Evolutionary conservation across 2,797 vertebrate genomes (phyloP).

Genomic region (Mastacembelus armatus): DNA sequence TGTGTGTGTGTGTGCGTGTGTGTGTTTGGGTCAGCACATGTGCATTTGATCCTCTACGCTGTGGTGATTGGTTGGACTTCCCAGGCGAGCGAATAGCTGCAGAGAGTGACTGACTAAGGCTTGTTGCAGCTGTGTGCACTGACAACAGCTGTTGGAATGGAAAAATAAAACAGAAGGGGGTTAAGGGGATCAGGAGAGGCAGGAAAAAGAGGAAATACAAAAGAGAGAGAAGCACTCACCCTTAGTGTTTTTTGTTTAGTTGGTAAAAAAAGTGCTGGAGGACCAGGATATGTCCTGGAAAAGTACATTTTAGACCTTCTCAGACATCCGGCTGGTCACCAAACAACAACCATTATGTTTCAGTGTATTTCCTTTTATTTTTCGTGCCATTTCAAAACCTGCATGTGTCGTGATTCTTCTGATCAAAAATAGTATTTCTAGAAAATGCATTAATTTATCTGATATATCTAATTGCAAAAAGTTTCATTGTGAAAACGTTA

Average conservation of each 20-base stretch:
- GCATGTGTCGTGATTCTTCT: too few relatives aligned
- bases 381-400: neutral
- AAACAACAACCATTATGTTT: slow-evolving; percentile 14
- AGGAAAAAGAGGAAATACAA: neutral
- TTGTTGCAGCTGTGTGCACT: slow-evolving; percentile 64
- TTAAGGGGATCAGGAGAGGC: neutral
- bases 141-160: slow-evolving; percentile 67
- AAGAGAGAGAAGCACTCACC: neutral
- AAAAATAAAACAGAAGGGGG: slow-evolving; percentile 37
- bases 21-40: slow-evolving; percentile 47
- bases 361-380: neutral
- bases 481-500: neutral
- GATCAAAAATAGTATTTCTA: neutral
- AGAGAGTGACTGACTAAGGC: slow-evolving; percentile 27
- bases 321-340: neutral
- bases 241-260: slow-evolving; percentile 38
- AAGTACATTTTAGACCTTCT: neutral
- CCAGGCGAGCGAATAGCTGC: slow-evolving; percentile 48
- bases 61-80: slow-evolving; percentile 47
- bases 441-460: too few relatives aligned
- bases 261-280: neutral
- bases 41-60: slow-evolving; percentile 50
- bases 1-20: too few relatives aligned
- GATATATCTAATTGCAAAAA: too few relatives aligned
- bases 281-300: neutral